These are phyloP conservation scores for Botrylloides violaceus DNA, from an alignment of 23 tunicate genomes.

Conservation along the genomic window DNA sequence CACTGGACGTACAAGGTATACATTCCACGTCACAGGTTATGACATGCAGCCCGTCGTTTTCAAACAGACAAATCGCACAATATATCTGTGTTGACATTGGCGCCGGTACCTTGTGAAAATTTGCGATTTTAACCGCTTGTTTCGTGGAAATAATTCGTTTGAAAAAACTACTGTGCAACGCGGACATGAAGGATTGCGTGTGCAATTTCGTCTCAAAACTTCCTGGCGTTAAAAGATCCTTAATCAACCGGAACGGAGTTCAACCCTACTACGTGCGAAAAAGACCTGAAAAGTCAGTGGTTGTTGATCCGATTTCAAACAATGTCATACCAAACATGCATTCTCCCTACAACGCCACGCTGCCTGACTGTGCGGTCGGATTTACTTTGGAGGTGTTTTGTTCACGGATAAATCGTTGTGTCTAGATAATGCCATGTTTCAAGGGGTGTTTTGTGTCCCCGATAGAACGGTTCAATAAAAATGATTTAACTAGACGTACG, in stretches of 20 bases:
- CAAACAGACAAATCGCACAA: background rate
- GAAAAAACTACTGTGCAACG: background rate
- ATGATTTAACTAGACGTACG: background rate
- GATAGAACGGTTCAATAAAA: background rate
- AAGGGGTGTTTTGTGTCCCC: background rate
- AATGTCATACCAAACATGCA: background rate
- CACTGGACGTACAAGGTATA: background rate
- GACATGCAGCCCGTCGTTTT: background rate
- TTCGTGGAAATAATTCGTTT: background rate
- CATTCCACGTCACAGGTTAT: slow-evolving; percentile 14
- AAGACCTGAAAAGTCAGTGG: background rate
- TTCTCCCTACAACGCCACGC: background rate
- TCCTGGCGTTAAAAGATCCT: background rate
- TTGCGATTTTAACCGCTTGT: slow-evolving; percentile 3
- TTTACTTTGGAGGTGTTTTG: background rate
- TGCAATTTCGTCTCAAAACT: background rate
- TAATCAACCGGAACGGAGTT: background rate
- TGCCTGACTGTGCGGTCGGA: background rate
- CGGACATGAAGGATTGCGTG: background rate
- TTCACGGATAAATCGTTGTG: background rate
- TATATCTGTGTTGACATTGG: background rate
- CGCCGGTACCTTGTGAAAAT: background rate
- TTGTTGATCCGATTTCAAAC: background rate
- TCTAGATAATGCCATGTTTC: background rate
- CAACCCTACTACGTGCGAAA: background rate